These are phyloP conservation scores for Melipona bicolor DNA, from an alignment of 2,888 invertebrate genomes.

Conservation along the genomic window DNA sequence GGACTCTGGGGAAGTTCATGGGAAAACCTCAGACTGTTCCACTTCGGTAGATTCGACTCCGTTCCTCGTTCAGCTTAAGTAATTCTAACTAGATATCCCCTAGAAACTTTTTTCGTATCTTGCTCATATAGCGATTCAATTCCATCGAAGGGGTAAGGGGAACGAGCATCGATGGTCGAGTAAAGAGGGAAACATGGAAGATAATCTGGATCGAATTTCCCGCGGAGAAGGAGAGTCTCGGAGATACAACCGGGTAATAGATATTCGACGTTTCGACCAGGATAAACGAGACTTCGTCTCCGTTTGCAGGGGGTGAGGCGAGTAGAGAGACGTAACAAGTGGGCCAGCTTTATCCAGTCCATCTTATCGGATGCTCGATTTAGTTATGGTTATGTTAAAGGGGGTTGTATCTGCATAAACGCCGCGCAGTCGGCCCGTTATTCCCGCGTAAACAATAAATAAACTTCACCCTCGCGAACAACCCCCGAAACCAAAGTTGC, in stretches of 20 bases:
- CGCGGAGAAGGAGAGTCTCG: not conserved
- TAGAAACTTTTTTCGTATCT: not conserved
- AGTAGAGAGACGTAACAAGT: constrained; percentile 65
- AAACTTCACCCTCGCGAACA: constrained; percentile 35
- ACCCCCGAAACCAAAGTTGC: not conserved
- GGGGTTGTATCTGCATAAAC: constrained; percentile 71
- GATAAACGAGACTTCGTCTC: constrained; percentile 40
- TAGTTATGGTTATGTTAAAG: constrained; percentile 68
- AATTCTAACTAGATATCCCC: not conserved
- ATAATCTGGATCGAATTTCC: constrained; percentile 54
- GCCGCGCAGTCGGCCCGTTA: constrained; percentile 46
- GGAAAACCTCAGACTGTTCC: not conserved
- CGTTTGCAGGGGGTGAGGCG: constrained; percentile 3
- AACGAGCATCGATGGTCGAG: not conserved
- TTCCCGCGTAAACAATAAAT: constrained; percentile 70
- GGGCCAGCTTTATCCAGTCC: constrained; percentile 70
- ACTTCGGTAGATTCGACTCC: not conserved
- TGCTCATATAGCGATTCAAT: not conserved
- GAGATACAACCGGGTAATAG: constrained; percentile 54
- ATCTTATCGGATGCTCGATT: constrained; percentile 69
- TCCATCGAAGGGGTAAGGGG: not conserved
- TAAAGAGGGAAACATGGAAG: constrained; percentile 10
- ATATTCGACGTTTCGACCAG: constrained; percentile 58
- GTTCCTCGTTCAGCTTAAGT: too few species aligned
- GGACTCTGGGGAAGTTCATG: not conserved